A percentile compares a stretch with the other conserved stretches of the same genome.
Conservation (phyloP, 2,113 vertebrate genomes). For the Glaucomys volans region DNA sequence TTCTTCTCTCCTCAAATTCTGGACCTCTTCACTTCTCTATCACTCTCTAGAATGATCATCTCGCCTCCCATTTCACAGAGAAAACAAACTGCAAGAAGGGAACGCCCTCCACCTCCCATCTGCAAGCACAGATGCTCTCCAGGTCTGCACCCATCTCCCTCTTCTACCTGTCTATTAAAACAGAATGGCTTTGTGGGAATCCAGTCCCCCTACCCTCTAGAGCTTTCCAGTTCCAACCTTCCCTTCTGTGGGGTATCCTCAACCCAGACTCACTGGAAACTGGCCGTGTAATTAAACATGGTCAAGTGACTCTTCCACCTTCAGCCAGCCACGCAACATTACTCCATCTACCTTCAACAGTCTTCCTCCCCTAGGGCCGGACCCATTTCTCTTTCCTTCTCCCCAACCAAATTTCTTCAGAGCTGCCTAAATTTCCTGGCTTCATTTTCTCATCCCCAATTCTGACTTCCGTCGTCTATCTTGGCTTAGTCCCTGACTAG, state of each 20-base stretch:
- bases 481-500: slow-evolving; percentile 5
- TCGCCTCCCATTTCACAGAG: neutral
- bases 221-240: neutral
- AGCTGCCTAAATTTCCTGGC: neutral
- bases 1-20: neutral
- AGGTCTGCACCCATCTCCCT: too few species aligned
- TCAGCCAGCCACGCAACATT: neutral
- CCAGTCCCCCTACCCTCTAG: neutral
- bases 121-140: neutral
- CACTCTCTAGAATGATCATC: neutral
- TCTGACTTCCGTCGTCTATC: neutral
- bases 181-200: neutral
- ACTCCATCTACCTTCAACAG: neutral
- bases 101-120: neutral
- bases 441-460: neutral
- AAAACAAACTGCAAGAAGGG: neutral
- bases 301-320: neutral
- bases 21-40: neutral
- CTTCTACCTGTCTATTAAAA: neutral
- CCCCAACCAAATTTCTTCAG: neutral
- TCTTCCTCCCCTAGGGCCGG: neutral
- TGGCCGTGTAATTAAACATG: neutral
- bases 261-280: neutral
- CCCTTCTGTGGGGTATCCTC: neutral
- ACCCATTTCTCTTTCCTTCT: neutral